phyloP scores from a whole-genome alignment of 2,113 vertebrate genomes.

The Boleophthalmus pectinirostris region DNA sequence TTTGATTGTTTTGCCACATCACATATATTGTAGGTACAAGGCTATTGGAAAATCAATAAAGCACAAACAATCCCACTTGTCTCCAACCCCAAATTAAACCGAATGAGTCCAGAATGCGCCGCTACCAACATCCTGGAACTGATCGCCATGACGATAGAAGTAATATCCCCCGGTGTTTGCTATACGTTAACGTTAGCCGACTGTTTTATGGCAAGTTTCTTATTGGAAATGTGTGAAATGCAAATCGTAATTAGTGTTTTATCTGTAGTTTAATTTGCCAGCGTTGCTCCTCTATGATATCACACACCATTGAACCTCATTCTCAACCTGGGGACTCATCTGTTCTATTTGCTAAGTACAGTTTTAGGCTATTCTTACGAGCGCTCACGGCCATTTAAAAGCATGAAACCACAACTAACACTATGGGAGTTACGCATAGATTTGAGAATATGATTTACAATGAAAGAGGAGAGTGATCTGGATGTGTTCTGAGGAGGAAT shows the following conservation, averaged over 20 bases:
- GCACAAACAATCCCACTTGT: constrained; percentile 11
- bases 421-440: too few relatives aligned
- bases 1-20: constrained; percentile 14
- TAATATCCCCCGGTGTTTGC: neutral
- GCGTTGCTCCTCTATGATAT: constrained; percentile 43
- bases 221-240: constrained; percentile 20
- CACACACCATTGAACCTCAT: constrained; percentile 48
- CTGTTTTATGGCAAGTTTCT: constrained; percentile 14
- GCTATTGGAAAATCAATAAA: constrained; percentile 8
- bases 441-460: too few relatives aligned
- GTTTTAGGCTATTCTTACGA: neutral
- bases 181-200: constrained; percentile 9
- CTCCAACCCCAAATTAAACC: constrained; percentile 10
- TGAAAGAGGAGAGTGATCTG: too few relatives aligned
- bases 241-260: constrained; percentile 57
- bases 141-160: constrained; percentile 3
- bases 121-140: neutral
- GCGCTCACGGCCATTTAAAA: neutral
- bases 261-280: constrained; percentile 28
- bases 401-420: too few relatives aligned
- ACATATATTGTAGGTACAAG: constrained; percentile 14
- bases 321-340: constrained; percentile 24
- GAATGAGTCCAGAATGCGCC: constrained; percentile 1
- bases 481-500: too few relatives aligned
- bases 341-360: constrained; percentile 35